Conservation (phyloP, 2,888 invertebrate species). For the Clunio marinus region DNA sequence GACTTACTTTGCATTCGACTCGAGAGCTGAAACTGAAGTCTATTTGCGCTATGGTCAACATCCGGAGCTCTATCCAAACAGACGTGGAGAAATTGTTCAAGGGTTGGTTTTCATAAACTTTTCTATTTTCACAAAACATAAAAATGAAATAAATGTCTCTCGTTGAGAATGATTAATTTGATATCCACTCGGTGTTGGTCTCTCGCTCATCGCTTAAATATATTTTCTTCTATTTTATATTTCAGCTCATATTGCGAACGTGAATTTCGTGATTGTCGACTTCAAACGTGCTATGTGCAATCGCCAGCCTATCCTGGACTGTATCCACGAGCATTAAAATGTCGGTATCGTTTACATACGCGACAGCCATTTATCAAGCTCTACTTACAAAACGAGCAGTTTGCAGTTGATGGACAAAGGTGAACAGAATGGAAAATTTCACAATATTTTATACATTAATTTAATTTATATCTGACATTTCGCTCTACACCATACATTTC, state of each 20-base stretch:
- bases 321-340: conserved; percentile 84
- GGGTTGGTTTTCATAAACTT: conserved; percentile 57
- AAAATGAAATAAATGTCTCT: conserved; percentile 27
- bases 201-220: background rate
- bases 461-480: conserved; percentile 18
- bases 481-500: background rate
- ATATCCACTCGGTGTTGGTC: background rate
- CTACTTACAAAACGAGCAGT: conserved; percentile 89
- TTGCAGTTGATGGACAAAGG: conserved; percentile 85
- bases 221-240: conserved; percentile 35
- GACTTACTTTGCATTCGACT: conserved; percentile 76
- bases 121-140: background rate
- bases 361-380: conserved; percentile 83
- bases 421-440: conserved; percentile 42
- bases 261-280: conserved; percentile 78
- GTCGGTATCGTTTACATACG: conserved; percentile 86
- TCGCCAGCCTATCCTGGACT: conserved; percentile 90
- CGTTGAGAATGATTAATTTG: conserved; percentile 32
- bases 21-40: conserved; percentile 85
- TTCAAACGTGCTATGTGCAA: conserved; percentile 91
- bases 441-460: conserved; percentile 20
- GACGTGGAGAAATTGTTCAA: conserved; percentile 81
- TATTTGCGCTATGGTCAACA: conserved; percentile 89
- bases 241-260: conserved; percentile 80
- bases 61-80: conserved; percentile 86